Evolutionary conservation across 2,888 invertebrate species (phyloP).

Genomic region (Eilema caniola): DNA sequence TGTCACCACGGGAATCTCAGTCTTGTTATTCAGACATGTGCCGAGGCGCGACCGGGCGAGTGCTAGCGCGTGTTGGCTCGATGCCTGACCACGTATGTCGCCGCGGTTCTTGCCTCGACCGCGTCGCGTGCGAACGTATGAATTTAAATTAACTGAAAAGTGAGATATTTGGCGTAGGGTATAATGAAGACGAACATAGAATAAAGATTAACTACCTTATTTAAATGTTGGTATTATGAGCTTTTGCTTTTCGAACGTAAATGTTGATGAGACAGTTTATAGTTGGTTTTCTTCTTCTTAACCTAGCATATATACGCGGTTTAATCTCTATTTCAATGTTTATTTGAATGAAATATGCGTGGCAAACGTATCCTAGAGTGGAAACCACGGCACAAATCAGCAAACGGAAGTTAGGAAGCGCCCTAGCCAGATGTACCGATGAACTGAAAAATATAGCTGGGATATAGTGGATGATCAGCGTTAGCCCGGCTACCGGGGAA

Average conservation of each 20-base stretch:
- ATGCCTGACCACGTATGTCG: conserved; percentile 1
- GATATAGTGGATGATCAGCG: background rate
- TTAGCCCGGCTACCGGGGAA: too few species aligned
- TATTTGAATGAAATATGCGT: too few species aligned
- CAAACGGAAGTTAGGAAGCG: too few species aligned
- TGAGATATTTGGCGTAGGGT: background rate
- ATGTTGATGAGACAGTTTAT: too few species aligned
- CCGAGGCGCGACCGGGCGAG: background rate
- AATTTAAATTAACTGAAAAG: background rate
- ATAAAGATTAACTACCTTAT: background rate
- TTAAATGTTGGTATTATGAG: background rate
- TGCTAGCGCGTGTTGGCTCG: conserved; percentile 5
- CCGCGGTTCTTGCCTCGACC: background rate
- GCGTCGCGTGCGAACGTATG: background rate
- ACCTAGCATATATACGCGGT: too few species aligned
- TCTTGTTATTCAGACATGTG: conserved; percentile 3
- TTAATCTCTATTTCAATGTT: too few species aligned
- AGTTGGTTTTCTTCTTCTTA: too few species aligned
- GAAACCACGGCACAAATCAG: too few species aligned
- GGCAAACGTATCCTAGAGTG: too few species aligned
- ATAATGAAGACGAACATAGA: background rate
- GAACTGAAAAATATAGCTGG: background rate
- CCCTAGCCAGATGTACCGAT: too few species aligned
- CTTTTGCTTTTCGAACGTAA: background rate
- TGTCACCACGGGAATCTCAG: background rate